Base-by-base conservation (phyloP, 2,888 invertebrate species). In the Drosophila multiciliata region DNA sequence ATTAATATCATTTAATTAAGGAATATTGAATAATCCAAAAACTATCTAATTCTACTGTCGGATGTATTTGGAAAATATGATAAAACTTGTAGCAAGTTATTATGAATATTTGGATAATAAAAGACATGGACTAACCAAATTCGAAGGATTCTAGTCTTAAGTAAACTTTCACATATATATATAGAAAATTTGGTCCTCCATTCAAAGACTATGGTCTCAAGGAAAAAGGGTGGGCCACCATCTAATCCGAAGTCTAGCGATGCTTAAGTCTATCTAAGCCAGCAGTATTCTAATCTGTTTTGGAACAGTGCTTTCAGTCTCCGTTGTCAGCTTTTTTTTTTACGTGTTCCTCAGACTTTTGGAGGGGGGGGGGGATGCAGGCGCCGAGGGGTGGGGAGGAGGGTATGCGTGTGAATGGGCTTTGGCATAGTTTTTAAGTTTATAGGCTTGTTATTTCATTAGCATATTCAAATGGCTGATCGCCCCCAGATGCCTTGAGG, bases 381-480 rank as follows among this genome's bases (percentile, higher is more conserved):
- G 52, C 12, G 40, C 49, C 17, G 20, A 36, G 20, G 6, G 20
- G 36, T 3, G 33, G 12, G 57, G 8, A 15, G 40, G 38, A 15
- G 26, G 36, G 54, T 23, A 80, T 72, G 85, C 69, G 83, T 86
- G 86, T 79, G 78, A 80, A 80, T 80, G 80, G 71, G 69, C 62
- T 54, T 73, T 68, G 79, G 79, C 83, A 85, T 85, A 87, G 88
- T 84, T 83, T 82, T 80, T 73, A 82, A 85, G 83, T 84, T 89
- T 81, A 87, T 84, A 75, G 75, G 77, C 87, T 81, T 87, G 86
- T 84, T 89, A 87, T 87, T 89, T 87, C 87, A 89, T 87, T 87
- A 87, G 86, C 86, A 87, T 87, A 87, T 87, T 89, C 89, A 81
- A 87, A 83, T 75, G 80, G 74, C 60, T 67, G 64, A 71, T 75